phyloP scores from a whole-genome alignment of 2,888 invertebrate genomes.

The Caradrina clavipalpis region DNA sequence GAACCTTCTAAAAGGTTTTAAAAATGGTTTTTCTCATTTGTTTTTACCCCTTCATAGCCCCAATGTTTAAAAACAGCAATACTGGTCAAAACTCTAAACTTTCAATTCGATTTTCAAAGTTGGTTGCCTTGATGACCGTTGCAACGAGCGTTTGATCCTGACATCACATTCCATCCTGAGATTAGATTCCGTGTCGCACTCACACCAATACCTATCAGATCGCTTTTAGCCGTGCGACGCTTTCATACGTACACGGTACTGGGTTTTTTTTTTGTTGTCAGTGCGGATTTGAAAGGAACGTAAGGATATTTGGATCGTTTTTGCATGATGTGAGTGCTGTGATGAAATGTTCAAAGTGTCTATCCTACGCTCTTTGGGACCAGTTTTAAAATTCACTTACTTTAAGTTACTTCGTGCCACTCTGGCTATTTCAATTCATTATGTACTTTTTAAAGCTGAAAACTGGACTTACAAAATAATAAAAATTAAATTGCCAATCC shows the following conservation, averaged over 20 bases:
- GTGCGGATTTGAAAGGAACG: conserved; percentile 35
- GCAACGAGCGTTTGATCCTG: conserved; percentile 47
- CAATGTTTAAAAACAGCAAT: conserved; percentile 8
- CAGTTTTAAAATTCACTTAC: not conserved
- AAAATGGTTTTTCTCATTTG: too few relatives aligned
- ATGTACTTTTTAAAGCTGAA: too few relatives aligned
- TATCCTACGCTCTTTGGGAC: not conserved
- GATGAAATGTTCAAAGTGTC: conserved; percentile 15
- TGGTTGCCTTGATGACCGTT: conserved; percentile 50
- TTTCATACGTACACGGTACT: conserved; percentile 41
- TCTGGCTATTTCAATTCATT: too few relatives aligned
- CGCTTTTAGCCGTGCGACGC: conserved; percentile 47
- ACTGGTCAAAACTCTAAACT: conserved; percentile 14
- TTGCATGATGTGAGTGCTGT: conserved; percentile 12
- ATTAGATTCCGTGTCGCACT: conserved; percentile 59
- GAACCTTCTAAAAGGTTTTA: too few relatives aligned
- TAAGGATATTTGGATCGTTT: conserved; percentile 29
- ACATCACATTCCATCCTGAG: conserved; percentile 55
- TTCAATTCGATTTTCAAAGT: conserved; percentile 51
- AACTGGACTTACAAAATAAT: too few relatives aligned
- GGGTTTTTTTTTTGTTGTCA: conserved; percentile 21
- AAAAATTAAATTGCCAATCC: too few relatives aligned
- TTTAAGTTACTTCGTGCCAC: too few relatives aligned
- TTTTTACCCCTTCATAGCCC: not conserved
- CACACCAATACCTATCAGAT: conserved; percentile 58